These are phyloP conservation scores for Ptychobarbus kaznakovi DNA, from an alignment of 2,797 vertebrate species.

Conservation along the genomic window DNA sequence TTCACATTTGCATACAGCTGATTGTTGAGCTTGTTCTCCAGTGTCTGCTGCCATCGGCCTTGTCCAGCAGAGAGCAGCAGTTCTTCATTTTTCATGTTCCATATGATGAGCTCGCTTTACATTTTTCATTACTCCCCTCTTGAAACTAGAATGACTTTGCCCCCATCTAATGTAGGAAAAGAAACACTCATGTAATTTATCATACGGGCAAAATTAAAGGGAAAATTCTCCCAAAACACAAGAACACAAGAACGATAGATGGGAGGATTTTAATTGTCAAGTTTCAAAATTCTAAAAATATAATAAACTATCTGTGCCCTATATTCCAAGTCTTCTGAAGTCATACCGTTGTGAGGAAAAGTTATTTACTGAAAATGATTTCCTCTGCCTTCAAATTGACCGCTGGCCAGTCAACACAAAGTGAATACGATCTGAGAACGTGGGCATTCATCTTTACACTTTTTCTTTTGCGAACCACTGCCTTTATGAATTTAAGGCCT, in stretches of 20 bases:
- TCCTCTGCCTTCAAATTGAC: background rate
- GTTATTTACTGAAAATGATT: background rate
- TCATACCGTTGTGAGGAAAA: background rate
- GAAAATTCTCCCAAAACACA: background rate
- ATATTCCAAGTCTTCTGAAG: background rate
- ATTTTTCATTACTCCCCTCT: background rate
- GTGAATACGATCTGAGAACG: background rate
- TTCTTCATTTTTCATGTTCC: conserved; percentile 16
- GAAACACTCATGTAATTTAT: background rate
- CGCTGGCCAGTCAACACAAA: background rate
- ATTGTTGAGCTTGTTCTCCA: background rate
- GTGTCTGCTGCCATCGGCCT: background rate
- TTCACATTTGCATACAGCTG: conserved; percentile 11
- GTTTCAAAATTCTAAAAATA: background rate
- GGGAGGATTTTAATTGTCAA: background rate
- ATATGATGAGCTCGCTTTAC: background rate
- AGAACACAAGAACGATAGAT: no score
- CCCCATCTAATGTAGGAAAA: background rate
- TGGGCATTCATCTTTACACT: background rate
- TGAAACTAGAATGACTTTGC: background rate
- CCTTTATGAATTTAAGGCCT: background rate
- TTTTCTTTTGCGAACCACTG: background rate
- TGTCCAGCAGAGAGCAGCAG: conserved; percentile 59
- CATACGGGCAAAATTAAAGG: background rate
- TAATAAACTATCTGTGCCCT: background rate